Percentiles rank a stretch among this genome's conserved stretches.
phyloP scores from a whole-genome alignment of 2,888 invertebrate species.

The Stenichneumon culpator region DNA sequence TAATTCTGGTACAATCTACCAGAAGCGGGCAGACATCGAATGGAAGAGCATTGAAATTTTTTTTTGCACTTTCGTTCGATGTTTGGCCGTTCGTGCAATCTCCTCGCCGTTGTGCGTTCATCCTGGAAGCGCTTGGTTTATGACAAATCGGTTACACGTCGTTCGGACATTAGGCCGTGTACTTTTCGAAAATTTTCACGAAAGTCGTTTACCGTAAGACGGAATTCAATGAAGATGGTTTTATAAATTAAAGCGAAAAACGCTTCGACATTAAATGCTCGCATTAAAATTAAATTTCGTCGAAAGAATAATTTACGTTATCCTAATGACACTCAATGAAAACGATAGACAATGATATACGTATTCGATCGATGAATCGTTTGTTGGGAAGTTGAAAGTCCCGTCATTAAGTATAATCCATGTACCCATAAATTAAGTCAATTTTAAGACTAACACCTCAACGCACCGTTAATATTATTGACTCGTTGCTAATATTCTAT shows the following conservation, averaged over 20 bases:
- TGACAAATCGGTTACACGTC: not conserved
- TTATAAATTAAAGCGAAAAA: not conserved
- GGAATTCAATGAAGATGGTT: not conserved
- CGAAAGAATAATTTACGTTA: constrained; percentile 18
- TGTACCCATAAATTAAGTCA: constrained; percentile 53
- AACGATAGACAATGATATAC: constrained; percentile 1
- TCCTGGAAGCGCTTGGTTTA: not conserved
- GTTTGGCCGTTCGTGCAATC: constrained; percentile 1
- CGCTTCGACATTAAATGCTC: not conserved
- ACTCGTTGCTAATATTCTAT: constrained; percentile 58
- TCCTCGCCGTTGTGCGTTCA: not conserved
- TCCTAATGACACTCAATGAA: not conserved
- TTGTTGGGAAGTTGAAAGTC: constrained; percentile 8
- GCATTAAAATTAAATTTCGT: constrained; percentile 7
- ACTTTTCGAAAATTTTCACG: not conserved
- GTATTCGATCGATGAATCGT: constrained; percentile 16
- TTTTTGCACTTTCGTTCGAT: constrained; percentile 45
- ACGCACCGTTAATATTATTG: constrained; percentile 57
- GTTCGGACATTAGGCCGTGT: constrained; percentile 6
- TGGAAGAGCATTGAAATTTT: constrained; percentile 29
- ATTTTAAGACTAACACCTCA: constrained; percentile 48
- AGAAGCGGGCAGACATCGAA: constrained; percentile 2
- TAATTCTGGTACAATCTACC: not conserved
- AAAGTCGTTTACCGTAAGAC: not conserved
- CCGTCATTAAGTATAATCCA: constrained; percentile 54